phyloP scores from a whole-genome alignment of 2,888 invertebrate genomes.

The Pandemis corylana region DNA sequence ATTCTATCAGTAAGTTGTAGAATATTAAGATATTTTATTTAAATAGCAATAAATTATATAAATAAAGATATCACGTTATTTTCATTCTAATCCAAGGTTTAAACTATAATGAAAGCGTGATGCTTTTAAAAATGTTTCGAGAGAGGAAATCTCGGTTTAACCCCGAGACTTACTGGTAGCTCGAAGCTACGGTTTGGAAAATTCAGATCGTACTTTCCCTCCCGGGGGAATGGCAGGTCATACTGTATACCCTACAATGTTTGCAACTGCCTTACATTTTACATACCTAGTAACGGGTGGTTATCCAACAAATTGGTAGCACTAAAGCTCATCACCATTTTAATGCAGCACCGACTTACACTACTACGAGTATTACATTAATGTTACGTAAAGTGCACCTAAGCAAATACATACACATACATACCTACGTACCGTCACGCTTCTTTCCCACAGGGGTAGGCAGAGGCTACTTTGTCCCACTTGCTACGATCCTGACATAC shows the following conservation, averaged over 20 bases:
- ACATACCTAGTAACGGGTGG: background rate
- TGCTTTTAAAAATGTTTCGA: background rate
- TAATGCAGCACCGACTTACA: background rate
- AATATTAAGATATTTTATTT: slow-evolving; percentile 16
- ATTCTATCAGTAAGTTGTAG: background rate
- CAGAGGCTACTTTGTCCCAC: no score
- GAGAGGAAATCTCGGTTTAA: slow-evolving; percentile 18
- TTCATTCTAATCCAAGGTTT: background rate
- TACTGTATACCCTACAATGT: slow-evolving; percentile 7
- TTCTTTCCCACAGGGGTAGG: no score
- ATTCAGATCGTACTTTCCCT: slow-evolving; percentile 5
- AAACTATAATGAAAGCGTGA: background rate
- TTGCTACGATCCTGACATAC: no score
- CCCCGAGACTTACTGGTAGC: slow-evolving; percentile 23
- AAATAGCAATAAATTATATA: slow-evolving; percentile 18
- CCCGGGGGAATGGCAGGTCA: background rate
- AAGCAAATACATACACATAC: background rate
- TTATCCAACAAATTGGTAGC: background rate
- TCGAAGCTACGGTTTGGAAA: slow-evolving; percentile 22
- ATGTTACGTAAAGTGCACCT: background rate
- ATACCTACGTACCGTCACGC: no score
- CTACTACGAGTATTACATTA: background rate
- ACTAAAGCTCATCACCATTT: background rate
- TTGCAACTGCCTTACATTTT: background rate
- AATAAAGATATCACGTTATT: background rate